Evolutionary conservation across 1,140 invertebrate genomes (phyloP), one percentile per base, ranked within the genome.

Genomic region (Pogonomyrmex barbatus): DNA sequence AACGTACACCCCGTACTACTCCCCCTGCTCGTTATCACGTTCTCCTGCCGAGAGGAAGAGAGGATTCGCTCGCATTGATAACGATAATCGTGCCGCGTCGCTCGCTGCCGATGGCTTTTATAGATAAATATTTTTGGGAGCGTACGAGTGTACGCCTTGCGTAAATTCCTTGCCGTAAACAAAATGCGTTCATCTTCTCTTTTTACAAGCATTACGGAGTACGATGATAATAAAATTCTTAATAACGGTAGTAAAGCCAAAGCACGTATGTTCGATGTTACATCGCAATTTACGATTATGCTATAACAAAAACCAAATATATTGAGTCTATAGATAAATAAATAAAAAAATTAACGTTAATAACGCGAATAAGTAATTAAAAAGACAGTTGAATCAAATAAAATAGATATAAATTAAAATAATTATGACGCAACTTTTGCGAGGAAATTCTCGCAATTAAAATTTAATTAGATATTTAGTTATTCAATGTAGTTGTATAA

Each of bases 71-170:
- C 42, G 39, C 42, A 73, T 60, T 54, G 79, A 62, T 82, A 82
- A 82, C 65, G 78, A 82, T 60, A 75, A 75, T 75, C 68, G 56
- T 5, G 14, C 47, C n/a, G 50, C 77, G 52, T 82, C 52, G 30
- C 36, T 68, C 24, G 63, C 24, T 12, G 56, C 33, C 39, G 30
- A 47, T 65, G 52, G 67, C 68, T 60, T 50, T 75, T 47, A 83
- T 73, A 58, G 73, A 82, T 14, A 68, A 73, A 17, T 12, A 17
- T 56, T 75, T 83, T 73, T 42, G 56, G 39, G n/a, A n/a, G n/a
- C n/a, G n/a, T n/a, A 5, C 14, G 30, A 50, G 47, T 14, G 24
- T 39, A 36, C 67, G 52, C 4, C 9, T 2, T n/a, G 9, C 17
- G 12, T 45, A 47, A 71, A 82, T 58, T 56, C 5, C 4, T 24